Base-by-base conservation (phyloP, 1,140 invertebrate species). In the Thalassaphorura encarpata region DNA sequence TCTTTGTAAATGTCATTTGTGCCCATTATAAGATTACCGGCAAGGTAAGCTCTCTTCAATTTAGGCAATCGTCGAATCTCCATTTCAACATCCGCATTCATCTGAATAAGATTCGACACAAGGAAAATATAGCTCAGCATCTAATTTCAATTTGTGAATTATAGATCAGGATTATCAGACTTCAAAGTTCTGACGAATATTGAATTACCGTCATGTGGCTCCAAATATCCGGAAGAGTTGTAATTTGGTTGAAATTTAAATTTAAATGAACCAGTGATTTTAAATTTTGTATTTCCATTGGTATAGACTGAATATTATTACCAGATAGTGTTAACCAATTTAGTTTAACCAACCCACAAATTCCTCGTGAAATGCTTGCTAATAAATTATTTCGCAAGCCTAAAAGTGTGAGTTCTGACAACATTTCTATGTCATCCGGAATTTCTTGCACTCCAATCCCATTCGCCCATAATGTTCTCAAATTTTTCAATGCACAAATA, bases 211-310 rank as follows among this genome's bases (percentile, higher is more conserved):
- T 26, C 4, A 53, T n/a, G 18, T 26, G 3, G 16, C 18, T 23
- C 5, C 19, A 29, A 13, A 6, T 26, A 26, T 11, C 11, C 4
- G 51, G 51, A 15, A 43, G 26, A 43, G 16, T 42, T 18, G 16
- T 11, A 8, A 53, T 18, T 4, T 5, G 28, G 29, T 53, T 53
- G 2, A 15, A 31, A n/a, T 31, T 40, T 3, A 53, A 27, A 40
- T 53, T 53, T n/a, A 53, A 28, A 21, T 53, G 51, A n/a, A 18
- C 28, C 2, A 53, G 51, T 36, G n/a, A n/a, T n/a, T 36, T 36
- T 36, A n/a, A 8, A 11, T n/a, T 8, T 11, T 8, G 8, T 11
- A 36, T 8, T n/a, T 36, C 8, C 8, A 36, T 36, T n/a, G 33
- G 33, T 8, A 36, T 36, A 11, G 8, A 11, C n/a, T 36, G 8